phyloP scores from a whole-genome alignment of 2,888 invertebrate genomes.

The Tenthredo amoena region DNA sequence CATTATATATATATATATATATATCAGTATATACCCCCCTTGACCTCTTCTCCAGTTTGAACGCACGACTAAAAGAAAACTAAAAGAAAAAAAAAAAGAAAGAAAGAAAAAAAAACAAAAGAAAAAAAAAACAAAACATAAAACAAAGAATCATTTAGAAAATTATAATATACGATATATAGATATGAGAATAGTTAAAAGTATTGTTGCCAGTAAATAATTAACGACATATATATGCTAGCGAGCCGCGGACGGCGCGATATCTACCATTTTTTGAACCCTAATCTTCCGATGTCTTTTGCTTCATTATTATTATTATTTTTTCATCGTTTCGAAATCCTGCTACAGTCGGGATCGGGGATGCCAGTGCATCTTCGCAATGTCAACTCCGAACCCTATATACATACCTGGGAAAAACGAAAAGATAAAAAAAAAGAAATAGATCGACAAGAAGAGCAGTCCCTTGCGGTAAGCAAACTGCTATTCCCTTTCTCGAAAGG shows the following conservation, averaged over 20 bases:
- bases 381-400: constrained; percentile 19
- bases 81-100: neutral
- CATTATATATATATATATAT: no score
- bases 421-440: neutral
- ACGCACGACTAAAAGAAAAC: constrained; percentile 15
- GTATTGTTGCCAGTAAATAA: constrained; percentile 38
- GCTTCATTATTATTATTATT: neutral
- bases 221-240: neutral
- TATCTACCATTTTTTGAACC: constrained; percentile 9
- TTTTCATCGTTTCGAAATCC: neutral
- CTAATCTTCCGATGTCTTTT: neutral
- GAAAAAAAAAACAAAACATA: neutral
- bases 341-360: constrained; percentile 27
- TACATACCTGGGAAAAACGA: neutral
- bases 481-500: constrained; percentile 24
- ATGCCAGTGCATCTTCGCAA: constrained; percentile 1
- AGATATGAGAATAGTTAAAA: constrained; percentile 24
- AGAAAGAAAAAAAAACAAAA: neutral
- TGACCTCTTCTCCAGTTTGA: neutral
- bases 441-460: neutral
- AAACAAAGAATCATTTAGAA: constrained; percentile 16
- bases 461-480: neutral
- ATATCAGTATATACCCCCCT: neutral
- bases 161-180: constrained; percentile 23
- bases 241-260: neutral